Evolutionary conservation across 2,113 vertebrate species (phyloP).

Genomic region (Malurus alboscapulatus): DNA sequence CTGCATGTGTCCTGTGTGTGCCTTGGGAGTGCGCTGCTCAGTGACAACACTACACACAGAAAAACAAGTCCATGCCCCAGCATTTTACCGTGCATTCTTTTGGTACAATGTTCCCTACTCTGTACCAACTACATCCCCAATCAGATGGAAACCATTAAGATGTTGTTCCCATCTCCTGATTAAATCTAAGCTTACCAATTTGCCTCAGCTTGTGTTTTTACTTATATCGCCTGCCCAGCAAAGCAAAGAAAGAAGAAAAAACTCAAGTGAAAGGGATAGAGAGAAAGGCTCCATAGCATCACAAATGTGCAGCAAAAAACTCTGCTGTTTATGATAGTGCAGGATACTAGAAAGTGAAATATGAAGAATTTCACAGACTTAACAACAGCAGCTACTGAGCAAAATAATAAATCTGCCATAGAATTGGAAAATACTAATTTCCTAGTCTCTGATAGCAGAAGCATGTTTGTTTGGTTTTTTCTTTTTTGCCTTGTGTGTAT

Average conservation of each 20-base stretch:
- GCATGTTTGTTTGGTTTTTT: too few relatives aligned
- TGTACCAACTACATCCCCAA: not conserved
- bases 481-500: not conserved
- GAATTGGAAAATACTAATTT: not conserved
- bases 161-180: not conserved
- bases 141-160: not conserved
- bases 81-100: not conserved
- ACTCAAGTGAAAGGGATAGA: not conserved
- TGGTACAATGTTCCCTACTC: not conserved
- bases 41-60: not conserved
- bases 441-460: not conserved
- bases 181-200: not conserved
- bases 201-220: not conserved
- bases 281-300: not conserved
- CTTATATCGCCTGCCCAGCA: not conserved
- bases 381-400: not conserved
- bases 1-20: not conserved
- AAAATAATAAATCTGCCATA: not conserved
- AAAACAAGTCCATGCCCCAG: not conserved
- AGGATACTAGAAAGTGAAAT: not conserved
- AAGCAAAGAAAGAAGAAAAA: not conserved
- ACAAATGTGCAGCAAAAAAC: not conserved
- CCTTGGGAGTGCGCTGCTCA: fast-evolving
- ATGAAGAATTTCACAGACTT: not conserved
- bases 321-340: not conserved